Percentiles rank a stretch among this genome's conserved stretches.
Evolutionary conservation across 2,113 vertebrate genomes (phyloP).

Genomic region (Phylloscopus trochiloides): DNA sequence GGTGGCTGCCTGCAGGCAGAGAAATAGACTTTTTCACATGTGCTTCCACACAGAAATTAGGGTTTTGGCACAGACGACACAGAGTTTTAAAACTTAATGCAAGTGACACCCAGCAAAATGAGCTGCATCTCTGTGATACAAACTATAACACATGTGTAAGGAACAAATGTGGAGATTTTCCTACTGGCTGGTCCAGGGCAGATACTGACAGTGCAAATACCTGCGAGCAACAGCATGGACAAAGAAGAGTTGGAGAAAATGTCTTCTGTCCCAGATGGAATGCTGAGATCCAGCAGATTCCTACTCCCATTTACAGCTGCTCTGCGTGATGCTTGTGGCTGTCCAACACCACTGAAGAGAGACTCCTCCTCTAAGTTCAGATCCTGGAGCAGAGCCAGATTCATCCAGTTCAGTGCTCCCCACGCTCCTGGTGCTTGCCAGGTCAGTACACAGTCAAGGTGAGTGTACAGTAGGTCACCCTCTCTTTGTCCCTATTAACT

Average conservation of each 20-base stretch:
- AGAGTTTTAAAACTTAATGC: background rate
- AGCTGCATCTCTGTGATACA: background rate
- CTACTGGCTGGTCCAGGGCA: background rate
- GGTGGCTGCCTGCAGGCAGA: background rate
- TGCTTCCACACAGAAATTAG: background rate
- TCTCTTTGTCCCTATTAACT: background rate
- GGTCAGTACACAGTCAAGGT: background rate
- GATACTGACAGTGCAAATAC: rapidly evolving
- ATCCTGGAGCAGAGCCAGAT: background rate
- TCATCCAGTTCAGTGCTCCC: background rate
- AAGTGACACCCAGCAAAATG: background rate
- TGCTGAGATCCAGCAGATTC: background rate
- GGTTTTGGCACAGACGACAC: background rate
- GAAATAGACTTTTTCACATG: background rate
- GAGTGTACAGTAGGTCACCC: background rate
- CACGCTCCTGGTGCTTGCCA: background rate
- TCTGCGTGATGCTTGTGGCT: background rate
- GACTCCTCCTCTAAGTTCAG: background rate
- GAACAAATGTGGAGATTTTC: background rate
- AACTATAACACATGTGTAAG: background rate
- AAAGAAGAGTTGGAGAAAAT: background rate
- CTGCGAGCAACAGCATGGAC: background rate
- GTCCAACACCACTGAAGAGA: background rate
- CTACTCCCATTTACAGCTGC: background rate
- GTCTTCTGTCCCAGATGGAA: background rate